phyloP scores from a whole-genome alignment of 1,140 invertebrate genomes.

The Lasaia peninsularis region DNA sequence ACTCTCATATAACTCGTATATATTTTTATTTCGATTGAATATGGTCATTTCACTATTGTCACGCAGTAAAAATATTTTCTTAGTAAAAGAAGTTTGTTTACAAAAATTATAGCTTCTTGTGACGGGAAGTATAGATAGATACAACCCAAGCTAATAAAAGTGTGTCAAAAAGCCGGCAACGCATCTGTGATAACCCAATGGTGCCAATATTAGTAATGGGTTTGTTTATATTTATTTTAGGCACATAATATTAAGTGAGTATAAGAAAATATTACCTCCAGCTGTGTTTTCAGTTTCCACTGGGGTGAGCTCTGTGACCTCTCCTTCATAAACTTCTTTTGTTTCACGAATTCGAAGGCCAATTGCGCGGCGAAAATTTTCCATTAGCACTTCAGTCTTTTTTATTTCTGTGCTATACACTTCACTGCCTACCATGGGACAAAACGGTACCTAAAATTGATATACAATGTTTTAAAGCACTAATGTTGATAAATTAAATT shows the following conservation, averaged over 20 bases:
- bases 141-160: too few relatives aligned
- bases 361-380: slow-evolving; percentile 98
- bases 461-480: not conserved
- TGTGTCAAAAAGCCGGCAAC: too few relatives aligned
- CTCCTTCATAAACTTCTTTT: slow-evolving; percentile 99
- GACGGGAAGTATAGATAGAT: too few relatives aligned
- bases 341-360: slow-evolving; percentile 96
- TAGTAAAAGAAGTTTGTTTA: too few relatives aligned
- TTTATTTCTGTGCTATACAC: slow-evolving; percentile 99
- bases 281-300: slow-evolving; percentile 98
- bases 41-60: too few relatives aligned
- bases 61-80: too few relatives aligned
- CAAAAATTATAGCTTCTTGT: too few relatives aligned
- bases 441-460: slow-evolving; percentile 89
- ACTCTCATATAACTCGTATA: too few relatives aligned
- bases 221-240: not conserved
- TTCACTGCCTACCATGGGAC: slow-evolving; percentile 99
- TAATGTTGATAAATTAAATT: too few relatives aligned
- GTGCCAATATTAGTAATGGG: too few relatives aligned
- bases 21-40: too few relatives aligned
- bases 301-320: slow-evolving; percentile 98
- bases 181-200: too few relatives aligned
- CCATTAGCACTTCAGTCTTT: slow-evolving; percentile 99
- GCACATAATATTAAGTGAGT: not conserved
- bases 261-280: slow-evolving; percentile 81